Evolutionary conservation across 2,113 vertebrate genomes (phyloP), one percentile per base, ranked within the genome.

Genomic region (Agelaius tricolor): DNA sequence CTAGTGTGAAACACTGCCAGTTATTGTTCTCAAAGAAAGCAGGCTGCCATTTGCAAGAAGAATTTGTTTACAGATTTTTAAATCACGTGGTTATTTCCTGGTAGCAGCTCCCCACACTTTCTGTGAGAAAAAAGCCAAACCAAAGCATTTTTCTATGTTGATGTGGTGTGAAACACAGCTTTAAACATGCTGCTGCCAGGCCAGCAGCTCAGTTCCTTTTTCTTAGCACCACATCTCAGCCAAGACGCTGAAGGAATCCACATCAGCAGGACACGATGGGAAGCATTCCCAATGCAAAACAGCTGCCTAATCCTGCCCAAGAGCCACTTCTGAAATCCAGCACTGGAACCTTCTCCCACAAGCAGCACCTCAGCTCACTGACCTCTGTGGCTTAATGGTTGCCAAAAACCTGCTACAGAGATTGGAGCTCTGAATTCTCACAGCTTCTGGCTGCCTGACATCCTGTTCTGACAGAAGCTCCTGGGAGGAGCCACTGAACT

Each of bases 41-140:
- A 61, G 14, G 31, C 43, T 84, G 65, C 51, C 69, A 47, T 69
- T 55, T 57, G 57, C 69, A 89, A 55, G 35, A 82, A 24, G 7
- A 24, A 88, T 71, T 74, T 67, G 57, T 74, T 93, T 37, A 78
- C 7, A 23, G 41, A n/a, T 75, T 87, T 91, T 8, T 61, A 35
- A 89, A 19, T 23, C 0, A 0, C 0, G 1, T n/a, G 54, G 71
- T 68, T 65, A 73, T 66, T 88, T 75, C 82, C 41, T 4, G 1
- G 49, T 15, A 69, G 46, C 21, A 65, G 75, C 35, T 83, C 78
- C 46, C 22, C 4, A 3, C 1, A 2, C 31, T 46, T 73, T 33
- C 71, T 0, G 1, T 41, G 39, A 82, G 55, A 39, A 44, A 43
- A 37, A 82, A 49, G 58, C 58, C 69, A 52, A 93, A 68, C 1